Conservation (phyloP, 2,888 invertebrate species). For the Trissonchulus latispiculum region DNA sequence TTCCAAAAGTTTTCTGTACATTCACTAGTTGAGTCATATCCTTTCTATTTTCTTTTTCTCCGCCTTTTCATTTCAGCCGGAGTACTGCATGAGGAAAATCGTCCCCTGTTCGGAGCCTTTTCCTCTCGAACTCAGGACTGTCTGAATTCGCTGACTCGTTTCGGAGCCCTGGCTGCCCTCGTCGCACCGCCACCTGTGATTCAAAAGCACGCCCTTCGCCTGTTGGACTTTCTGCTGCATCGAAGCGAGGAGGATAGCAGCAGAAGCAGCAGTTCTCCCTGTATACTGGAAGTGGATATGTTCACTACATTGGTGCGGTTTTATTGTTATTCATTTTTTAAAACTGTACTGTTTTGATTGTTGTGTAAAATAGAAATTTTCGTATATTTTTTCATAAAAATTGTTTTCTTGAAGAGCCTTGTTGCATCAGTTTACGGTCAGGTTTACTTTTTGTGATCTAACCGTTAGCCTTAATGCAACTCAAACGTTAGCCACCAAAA, state of each 20-base stretch:
- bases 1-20: too few relatives aligned
- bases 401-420: too few relatives aligned
- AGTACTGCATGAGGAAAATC: constrained; percentile 47
- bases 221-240: background rate
- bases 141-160: constrained; percentile 34
- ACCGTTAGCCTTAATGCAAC: too few relatives aligned
- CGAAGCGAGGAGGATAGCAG: background rate
- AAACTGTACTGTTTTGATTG: too few relatives aligned
- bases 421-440: too few relatives aligned
- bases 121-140: constrained; percentile 45
- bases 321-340: too few relatives aligned
- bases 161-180: background rate
- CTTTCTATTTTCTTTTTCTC: too few relatives aligned
- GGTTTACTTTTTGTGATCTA: too few relatives aligned
- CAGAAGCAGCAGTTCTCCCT: background rate
- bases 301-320: constrained; percentile 35
- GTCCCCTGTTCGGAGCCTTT: constrained; percentile 51
- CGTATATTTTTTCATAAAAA: too few relatives aligned
- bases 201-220: background rate
- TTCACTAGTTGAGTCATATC: too few relatives aligned
- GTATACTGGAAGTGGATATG: constrained; percentile 38
- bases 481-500: too few relatives aligned
- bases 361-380: too few relatives aligned
- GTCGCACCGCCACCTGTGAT: background rate
- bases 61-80: constrained; percentile 43